Evolutionary conservation across 2,888 invertebrate genomes (phyloP).

Genomic region (Suillia variegata): DNA sequence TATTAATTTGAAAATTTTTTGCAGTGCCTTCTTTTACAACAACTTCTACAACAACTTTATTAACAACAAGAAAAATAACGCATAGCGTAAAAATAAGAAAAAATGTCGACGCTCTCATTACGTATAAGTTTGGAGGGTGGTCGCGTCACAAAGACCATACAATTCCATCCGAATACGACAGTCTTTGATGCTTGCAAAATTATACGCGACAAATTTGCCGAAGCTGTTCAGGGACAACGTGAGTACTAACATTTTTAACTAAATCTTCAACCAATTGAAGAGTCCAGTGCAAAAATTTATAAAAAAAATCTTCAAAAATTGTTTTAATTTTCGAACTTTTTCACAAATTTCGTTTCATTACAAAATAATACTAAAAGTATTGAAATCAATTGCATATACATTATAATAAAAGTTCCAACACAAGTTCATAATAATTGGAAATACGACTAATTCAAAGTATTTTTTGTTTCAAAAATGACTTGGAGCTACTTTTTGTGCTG

Average conservation of each 20-base stretch:
- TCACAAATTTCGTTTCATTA: background rate
- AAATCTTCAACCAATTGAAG: background rate
- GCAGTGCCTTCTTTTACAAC: slow-evolving; percentile 33
- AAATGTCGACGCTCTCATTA: slow-evolving; percentile 70
- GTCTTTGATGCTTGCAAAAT: slow-evolving; percentile 95
- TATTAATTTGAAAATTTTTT: background rate
- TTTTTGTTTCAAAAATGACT: too few relatives aligned
- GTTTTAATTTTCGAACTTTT: background rate
- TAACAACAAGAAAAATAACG: too few relatives aligned
- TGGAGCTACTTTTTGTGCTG: too few relatives aligned
- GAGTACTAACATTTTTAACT: slow-evolving; percentile 62
- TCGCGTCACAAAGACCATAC: slow-evolving; percentile 95
- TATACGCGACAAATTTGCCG: slow-evolving; percentile 93
- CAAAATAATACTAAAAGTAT: too few relatives aligned
- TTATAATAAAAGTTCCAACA: too few relatives aligned
- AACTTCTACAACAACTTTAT: slow-evolving; percentile 29
- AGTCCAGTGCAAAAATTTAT: background rate
- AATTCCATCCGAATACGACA: slow-evolving; percentile 93
- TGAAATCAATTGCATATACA: too few relatives aligned
- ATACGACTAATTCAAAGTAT: too few relatives aligned
- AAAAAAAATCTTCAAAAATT: too few relatives aligned
- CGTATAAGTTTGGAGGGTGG: slow-evolving; percentile 86
- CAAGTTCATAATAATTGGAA: too few relatives aligned
- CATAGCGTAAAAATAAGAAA: slow-evolving; percentile 25
- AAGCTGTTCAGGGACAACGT: slow-evolving; percentile 90